Evolutionary conservation across 2,888 invertebrate species (phyloP).

Genomic region (Acanthosoma haemorrhoidale): DNA sequence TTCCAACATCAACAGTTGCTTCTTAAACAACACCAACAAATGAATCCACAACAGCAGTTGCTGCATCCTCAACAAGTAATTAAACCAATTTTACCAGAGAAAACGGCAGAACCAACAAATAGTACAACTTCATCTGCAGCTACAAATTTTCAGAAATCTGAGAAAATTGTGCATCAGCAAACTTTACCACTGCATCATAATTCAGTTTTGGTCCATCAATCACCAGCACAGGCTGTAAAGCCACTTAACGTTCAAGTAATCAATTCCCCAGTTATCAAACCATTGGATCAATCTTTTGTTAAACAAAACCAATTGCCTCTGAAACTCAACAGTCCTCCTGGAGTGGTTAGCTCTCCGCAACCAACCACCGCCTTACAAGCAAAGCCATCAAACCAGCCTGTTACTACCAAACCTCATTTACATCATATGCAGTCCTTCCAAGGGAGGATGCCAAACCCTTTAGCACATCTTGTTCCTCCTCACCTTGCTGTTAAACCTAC

Average conservation of each 20-base stretch:
- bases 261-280: slow-evolving; percentile 13
- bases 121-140: slow-evolving; percentile 19
- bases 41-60: slow-evolving; percentile 30
- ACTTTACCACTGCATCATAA: slow-evolving; percentile 9
- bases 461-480: slow-evolving; percentile 21
- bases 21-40: slow-evolving; percentile 33
- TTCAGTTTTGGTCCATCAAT: slow-evolving; percentile 22
- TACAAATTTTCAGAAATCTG: slow-evolving; percentile 20
- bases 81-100: slow-evolving; percentile 30
- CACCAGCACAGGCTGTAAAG: slow-evolving; percentile 20
- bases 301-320: not conserved
- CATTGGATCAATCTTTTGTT: not conserved
- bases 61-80: slow-evolving; percentile 9
- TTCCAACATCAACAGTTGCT: slow-evolving; percentile 40
- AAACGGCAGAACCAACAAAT: slow-evolving; percentile 7
- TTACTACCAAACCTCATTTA: not conserved
- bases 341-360: not conserved
- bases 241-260: slow-evolving; percentile 20
- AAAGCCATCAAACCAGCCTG: not conserved
- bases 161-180: slow-evolving; percentile 32
- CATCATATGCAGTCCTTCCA: not conserved
- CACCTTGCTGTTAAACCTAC: slow-evolving; percentile 23
- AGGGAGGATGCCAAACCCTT: slow-evolving; percentile 14
- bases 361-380: not conserved
- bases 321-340: slow-evolving; percentile 20